Percentiles rank a stretch among this genome's conserved stretches.
Evolutionary conservation across 2,888 invertebrate species (phyloP).

Genomic region (Prosopocoilus inquinatus): DNA sequence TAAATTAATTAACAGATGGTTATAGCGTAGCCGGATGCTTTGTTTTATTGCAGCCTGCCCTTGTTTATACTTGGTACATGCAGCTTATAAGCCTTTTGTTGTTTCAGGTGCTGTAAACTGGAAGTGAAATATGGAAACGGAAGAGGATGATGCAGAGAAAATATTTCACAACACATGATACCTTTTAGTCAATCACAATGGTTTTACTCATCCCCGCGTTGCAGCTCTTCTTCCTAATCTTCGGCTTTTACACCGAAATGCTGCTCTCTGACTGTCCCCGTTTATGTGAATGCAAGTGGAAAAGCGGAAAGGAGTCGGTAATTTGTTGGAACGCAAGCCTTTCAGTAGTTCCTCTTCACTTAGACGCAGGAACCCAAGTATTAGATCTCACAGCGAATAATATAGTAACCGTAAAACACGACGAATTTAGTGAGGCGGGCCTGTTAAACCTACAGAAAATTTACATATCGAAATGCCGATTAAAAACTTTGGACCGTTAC

Average conservation of each 20-base stretch:
- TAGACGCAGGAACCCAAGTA: conserved; percentile 77
- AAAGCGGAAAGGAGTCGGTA: conserved; percentile 82
- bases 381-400: conserved; percentile 76
- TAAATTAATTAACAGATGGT: background rate
- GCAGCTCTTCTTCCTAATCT: conserved; percentile 34
- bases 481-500: conserved; percentile 67
- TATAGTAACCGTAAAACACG: conserved; percentile 64
- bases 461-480: conserved; percentile 68
- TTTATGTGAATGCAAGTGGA: conserved; percentile 86
- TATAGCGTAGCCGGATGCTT: background rate
- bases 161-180: conserved; percentile 16
- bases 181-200: conserved; percentile 12
- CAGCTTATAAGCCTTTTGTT: conserved; percentile 4
- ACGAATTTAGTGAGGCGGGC: conserved; percentile 72
- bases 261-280: conserved; percentile 65
- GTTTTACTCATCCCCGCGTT: conserved; percentile 15
- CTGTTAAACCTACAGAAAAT: conserved; percentile 79
- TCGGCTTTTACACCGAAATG: conserved; percentile 48
- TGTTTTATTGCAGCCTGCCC: background rate
- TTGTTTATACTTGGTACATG: too few relatives aligned
- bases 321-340: conserved; percentile 75
- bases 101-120: conserved; percentile 26
- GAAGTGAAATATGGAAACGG: conserved; percentile 37
- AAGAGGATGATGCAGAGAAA: conserved; percentile 40
- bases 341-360: conserved; percentile 68